Evolutionary conservation across 2,113 vertebrate genomes (phyloP).

Genomic region (Pelecanoides urinatrix): DNA sequence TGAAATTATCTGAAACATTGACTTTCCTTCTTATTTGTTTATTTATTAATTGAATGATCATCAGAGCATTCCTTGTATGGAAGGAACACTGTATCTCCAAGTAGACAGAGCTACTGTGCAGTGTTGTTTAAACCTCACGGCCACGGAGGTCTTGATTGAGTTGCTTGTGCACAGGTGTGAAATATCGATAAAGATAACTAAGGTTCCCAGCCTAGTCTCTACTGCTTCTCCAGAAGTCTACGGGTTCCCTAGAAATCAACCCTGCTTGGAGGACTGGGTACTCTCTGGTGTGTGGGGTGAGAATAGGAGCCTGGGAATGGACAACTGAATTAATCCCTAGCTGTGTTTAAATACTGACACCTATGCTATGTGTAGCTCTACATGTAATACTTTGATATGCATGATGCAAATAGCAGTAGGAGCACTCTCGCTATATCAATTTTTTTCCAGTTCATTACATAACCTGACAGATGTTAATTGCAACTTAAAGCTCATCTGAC

Average conservation of each 20-base stretch:
- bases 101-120: background rate
- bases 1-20: background rate
- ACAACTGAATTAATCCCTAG: background rate
- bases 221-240: background rate
- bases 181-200: background rate
- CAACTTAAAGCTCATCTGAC: background rate
- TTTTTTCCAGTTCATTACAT: background rate
- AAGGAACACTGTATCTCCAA: background rate
- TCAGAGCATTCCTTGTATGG: background rate
- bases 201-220: background rate
- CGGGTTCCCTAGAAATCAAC: background rate
- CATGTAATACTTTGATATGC: background rate
- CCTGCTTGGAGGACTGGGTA: background rate
- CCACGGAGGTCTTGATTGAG: background rate
- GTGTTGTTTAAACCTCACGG: background rate
- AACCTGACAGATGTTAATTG: background rate
- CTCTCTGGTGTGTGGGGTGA: background rate
- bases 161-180: background rate
- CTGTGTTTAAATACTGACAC: background rate
- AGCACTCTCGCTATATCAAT: background rate
- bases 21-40: background rate
- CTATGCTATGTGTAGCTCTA: background rate
- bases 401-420: background rate
- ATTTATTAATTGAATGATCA: background rate
- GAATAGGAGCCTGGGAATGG: background rate